Evolutionary conservation across 1,140 invertebrate genomes (phyloP).

Genomic region (Calephelis nemesis): DNA sequence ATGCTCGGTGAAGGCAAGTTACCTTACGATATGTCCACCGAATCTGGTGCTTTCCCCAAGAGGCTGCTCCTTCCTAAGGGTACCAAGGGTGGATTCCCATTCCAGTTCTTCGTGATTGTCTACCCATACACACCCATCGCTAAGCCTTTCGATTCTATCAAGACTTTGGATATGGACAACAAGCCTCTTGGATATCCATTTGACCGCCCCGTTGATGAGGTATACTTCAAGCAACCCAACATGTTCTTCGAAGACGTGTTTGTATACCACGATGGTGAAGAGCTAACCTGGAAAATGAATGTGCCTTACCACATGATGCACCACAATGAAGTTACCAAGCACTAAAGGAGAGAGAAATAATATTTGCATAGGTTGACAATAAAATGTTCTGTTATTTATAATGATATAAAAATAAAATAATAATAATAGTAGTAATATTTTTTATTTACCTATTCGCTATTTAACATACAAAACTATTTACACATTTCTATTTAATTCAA

Average conservation of each 20-base stretch:
- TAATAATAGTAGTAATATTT: slow-evolving; percentile 23
- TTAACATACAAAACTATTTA: neutral
- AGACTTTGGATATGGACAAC: slow-evolving; percentile 61
- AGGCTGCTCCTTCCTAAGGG: slow-evolving; percentile 85
- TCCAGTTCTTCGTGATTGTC: slow-evolving; percentile 83
- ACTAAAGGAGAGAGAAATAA: slow-evolving; percentile 48
- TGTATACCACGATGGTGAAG: slow-evolving; percentile 81
- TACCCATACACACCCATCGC: slow-evolving; percentile 67
- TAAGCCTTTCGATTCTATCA: slow-evolving; percentile 41
- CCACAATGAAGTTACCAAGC: slow-evolving; percentile 41
- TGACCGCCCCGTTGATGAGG: slow-evolving; percentile 81
- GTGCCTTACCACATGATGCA: slow-evolving; percentile 39
- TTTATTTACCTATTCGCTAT: slow-evolving; percentile 23
- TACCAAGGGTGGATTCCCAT: slow-evolving; percentile 81
- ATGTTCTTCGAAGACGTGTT: slow-evolving; percentile 83
- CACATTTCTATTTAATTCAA: slow-evolving; percentile 38
- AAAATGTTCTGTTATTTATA: slow-evolving; percentile 14
- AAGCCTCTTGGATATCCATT: slow-evolving; percentile 84
- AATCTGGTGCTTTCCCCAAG: slow-evolving; percentile 81
- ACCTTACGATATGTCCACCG: slow-evolving; percentile 73
- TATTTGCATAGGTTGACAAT: neutral
- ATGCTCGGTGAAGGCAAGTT: slow-evolving; percentile 79
- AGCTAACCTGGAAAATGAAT: slow-evolving; percentile 56
- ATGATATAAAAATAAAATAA: slow-evolving; percentile 34
- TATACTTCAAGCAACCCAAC: slow-evolving; percentile 82